Conservation (phyloP, 2,113 vertebrate species). For the Mormyrus iriodes region DNA sequence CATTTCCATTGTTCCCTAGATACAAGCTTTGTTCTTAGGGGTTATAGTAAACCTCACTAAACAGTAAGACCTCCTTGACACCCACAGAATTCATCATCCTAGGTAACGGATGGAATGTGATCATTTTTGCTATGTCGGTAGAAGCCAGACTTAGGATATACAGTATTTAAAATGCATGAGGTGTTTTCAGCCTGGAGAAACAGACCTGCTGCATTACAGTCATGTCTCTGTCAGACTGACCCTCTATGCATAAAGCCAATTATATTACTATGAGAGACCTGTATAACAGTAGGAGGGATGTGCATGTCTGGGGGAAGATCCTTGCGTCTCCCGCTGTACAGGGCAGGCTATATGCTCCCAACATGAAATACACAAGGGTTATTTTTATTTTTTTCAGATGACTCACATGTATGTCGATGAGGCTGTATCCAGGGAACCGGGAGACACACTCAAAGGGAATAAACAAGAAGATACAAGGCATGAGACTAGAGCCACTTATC, state of each 20-base stretch:
- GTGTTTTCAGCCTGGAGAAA: not conserved
- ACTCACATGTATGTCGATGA: not conserved
- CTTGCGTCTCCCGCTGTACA: not conserved
- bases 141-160: not conserved
- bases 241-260: not conserved
- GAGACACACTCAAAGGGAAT: not conserved
- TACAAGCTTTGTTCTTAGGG: not conserved
- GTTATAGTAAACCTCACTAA: not conserved
- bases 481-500: not conserved
- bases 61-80: not conserved
- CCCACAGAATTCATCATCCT: not conserved
- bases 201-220: not conserved
- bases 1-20: not conserved
- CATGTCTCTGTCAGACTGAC: not conserved
- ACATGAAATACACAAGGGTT: not conserved
- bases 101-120: not conserved
- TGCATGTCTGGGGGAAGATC: not conserved
- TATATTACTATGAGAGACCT: not conserved
- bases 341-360: not conserved
- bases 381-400: not conserved
- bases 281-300: not conserved
- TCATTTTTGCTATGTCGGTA: not conserved
- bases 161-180: not conserved
- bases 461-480: not conserved
- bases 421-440: not conserved